These are phyloP conservation scores for Troides oblongomaculatus DNA, from an alignment of 2,888 invertebrate species.

Conservation along the genomic window DNA sequence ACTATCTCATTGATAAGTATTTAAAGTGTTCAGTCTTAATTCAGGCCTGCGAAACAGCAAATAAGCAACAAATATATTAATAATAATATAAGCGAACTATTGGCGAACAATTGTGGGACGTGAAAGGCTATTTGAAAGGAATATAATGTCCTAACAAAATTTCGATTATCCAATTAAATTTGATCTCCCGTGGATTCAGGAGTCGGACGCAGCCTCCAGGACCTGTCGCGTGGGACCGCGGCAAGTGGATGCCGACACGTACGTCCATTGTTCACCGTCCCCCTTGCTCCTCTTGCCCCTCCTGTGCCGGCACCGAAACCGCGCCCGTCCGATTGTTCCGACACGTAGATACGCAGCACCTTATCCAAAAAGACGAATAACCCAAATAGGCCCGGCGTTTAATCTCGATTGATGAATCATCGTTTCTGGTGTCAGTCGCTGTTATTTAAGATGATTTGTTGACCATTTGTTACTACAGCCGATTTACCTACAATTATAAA, in stretches of 20 bases:
- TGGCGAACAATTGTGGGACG: no score
- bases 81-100: no score
- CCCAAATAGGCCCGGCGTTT: constrained; percentile 16
- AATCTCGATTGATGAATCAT: constrained; percentile 26
- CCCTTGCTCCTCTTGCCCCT: constrained; percentile 31
- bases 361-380: constrained; percentile 26
- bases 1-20: no score
- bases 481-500: no score
- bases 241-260: constrained; percentile 79
- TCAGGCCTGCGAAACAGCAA: no score
- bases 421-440: constrained; percentile 14
- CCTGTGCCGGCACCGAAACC: constrained; percentile 33
- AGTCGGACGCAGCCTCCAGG: constrained; percentile 47
- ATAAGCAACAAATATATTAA: no score
- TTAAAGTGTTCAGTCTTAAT: no score
- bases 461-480: no score
- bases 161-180: constrained; percentile 19
- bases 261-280: constrained; percentile 62
- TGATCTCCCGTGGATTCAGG: constrained; percentile 21
- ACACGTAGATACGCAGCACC: constrained; percentile 32
- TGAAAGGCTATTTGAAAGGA: neutral
- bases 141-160: constrained; percentile 2
- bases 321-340: constrained; percentile 35
- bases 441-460: neutral
- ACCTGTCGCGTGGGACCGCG: constrained; percentile 66